Base-by-base conservation (phyloP, 2,113 vertebrate species). In the Thamnophis sirtalis region DNA sequence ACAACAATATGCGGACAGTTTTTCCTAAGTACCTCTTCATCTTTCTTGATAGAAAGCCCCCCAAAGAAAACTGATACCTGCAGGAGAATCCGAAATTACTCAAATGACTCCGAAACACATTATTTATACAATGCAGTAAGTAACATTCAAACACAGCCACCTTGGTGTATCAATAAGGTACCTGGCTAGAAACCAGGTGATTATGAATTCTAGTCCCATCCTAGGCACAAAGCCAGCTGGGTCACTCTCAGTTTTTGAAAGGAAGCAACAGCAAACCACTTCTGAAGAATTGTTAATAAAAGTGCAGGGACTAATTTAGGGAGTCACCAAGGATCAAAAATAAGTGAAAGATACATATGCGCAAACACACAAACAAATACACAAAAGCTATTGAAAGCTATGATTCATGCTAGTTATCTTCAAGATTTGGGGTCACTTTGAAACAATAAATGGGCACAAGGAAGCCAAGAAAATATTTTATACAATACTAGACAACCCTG, bases 41-140 rank as follows among this genome's bases (percentile, higher is more conserved):
- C 98, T 94, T 98, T 98, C 97, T 98, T 98, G 94, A 98, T 98
- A 38, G 98, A 97, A 93, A 98, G 96, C 92, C 98, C 98, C 38
- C 98, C 98, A 90, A 98, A 98, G 93, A 98, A 98, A 92, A 98
- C 98, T 0, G 98, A 97, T 48, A 98, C 98, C 98, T 98, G 88
- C 55, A 91, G 11, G 5, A 54, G n/a, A 1, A 5, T n/a, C 15
- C 55, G 17, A 13, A 48, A 43, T 56, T 2, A 26, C 9, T 68
- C 28, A 26, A n/a, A 68, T 17, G 17, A 80, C 73, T 80, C 7
- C 7, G 6, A 33, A 80, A 80, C 7, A 21, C 33, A 43, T 80
- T 80, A 21, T 80, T 63, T 28, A 84, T 28, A 51, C 22, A 19
- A 24, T 63, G 17, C 26, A 73, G 22, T 54, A 91, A 50, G 54